Conservation (phyloP, 2,888 invertebrate species). For the Hypena proboscidalis region DNA sequence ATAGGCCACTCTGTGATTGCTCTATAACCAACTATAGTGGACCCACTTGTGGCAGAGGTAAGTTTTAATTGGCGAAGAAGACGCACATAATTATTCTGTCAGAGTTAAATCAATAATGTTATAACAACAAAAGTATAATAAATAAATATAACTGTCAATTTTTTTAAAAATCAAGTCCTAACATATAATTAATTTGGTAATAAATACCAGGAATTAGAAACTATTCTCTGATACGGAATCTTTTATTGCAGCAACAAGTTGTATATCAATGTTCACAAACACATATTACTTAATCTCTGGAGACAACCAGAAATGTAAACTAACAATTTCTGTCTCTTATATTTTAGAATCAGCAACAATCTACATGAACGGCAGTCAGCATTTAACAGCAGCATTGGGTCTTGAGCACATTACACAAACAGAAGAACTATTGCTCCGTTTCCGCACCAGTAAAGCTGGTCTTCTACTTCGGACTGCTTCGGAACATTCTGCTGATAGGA, state of each 20-base stretch:
- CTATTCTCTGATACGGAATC: too few relatives aligned
- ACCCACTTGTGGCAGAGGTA: constrained; percentile 95
- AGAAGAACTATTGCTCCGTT: constrained; percentile 94
- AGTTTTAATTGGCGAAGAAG: constrained; percentile 1
- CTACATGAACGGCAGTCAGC: constrained; percentile 95
- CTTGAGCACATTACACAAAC: constrained; percentile 94
- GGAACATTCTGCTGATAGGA: constrained; percentile 91
- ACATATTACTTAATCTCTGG: too few relatives aligned
- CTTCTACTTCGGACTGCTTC: constrained; percentile 92
- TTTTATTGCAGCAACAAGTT: too few relatives aligned
- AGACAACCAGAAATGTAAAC: too few relatives aligned
- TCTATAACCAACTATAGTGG: constrained; percentile 95
- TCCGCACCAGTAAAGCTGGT: constrained; percentile 92
- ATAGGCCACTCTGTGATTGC: constrained; percentile 97
- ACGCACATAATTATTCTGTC: too few relatives aligned
- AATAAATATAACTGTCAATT: too few relatives aligned
- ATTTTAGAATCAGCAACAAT: constrained; percentile 93
- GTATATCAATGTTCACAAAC: too few relatives aligned
- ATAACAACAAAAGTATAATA: too few relatives aligned
- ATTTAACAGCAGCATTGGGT: constrained; percentile 90
- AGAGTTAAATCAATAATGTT: too few relatives aligned
- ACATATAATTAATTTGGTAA: too few relatives aligned
- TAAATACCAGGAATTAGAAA: too few relatives aligned
- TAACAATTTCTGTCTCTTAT: neutral
- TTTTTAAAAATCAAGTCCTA: too few relatives aligned